A percentile compares a stretch with the other conserved stretches of the same genome.
These are phyloP conservation scores for Calycopis cecrops DNA, from an alignment of 1,140 invertebrate species.

Conservation along the genomic window DNA sequence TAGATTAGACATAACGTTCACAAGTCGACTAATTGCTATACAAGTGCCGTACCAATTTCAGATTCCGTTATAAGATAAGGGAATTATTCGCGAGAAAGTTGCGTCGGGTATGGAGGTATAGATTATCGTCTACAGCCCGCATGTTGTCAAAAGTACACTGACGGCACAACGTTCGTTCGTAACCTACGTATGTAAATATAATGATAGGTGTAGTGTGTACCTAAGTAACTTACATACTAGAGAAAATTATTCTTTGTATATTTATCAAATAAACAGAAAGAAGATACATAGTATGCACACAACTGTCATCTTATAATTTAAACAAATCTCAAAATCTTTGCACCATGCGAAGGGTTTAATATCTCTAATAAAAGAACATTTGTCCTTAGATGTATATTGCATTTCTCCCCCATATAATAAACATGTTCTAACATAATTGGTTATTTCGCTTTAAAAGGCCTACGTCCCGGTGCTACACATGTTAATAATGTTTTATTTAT, in stretches of 20 bases:
- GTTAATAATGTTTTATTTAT: conserved; percentile 25
- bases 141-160: conserved; percentile 31
- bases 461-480: conserved; percentile 15
- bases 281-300: too few species aligned
- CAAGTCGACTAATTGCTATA: background rate
- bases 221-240: too few species aligned
- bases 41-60: conserved; percentile 18
- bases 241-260: too few species aligned
- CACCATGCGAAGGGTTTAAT: too few species aligned
- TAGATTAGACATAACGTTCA: background rate
- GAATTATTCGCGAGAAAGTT: conserved; percentile 60
- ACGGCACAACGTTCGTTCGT: conserved; percentile 26
- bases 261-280: too few species aligned
- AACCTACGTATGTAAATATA: conserved; percentile 10
- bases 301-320: too few species aligned
- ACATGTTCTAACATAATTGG: conserved; percentile 5
- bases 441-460: conserved; percentile 12
- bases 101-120: conserved; percentile 30
- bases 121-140: conserved; percentile 53
- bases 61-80: conserved; percentile 48
- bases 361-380: too few species aligned
- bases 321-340: too few species aligned
- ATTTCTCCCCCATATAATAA: background rate
- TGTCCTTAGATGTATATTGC: too few species aligned
- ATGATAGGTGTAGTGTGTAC: too few species aligned